phyloP scores from a whole-genome alignment of 2,113 vertebrate species.

The Leucopternis melanops region DNA sequence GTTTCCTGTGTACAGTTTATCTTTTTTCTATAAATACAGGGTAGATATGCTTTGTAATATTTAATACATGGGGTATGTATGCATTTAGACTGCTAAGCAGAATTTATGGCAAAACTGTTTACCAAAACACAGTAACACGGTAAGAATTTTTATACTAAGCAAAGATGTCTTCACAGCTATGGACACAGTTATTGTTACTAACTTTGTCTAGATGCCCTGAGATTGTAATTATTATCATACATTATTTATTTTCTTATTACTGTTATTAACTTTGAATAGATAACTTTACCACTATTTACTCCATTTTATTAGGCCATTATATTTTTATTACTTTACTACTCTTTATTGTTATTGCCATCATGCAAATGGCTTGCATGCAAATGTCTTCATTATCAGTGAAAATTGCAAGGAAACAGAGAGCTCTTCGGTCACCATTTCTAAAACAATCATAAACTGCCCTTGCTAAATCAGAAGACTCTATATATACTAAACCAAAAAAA shows the following conservation, averaged over 20 bases:
- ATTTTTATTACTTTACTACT: slow-evolving; percentile 1
- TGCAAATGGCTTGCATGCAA: not conserved
- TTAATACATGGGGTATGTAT: not conserved
- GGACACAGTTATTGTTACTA: not conserved
- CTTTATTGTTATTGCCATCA: not conserved
- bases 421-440: not conserved
- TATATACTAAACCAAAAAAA: not conserved
- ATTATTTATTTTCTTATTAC: slow-evolving; percentile 14
- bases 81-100: not conserved
- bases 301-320: not conserved
- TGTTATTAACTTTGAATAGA: not conserved
- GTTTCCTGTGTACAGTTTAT: not conserved
- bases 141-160: not conserved
- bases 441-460: not conserved
- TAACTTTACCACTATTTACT: slow-evolving; percentile 4
- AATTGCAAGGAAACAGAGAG: not conserved
- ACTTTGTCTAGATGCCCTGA: not conserved
- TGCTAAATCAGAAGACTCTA: not conserved
- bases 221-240: not conserved
- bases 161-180: not conserved
- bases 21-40: not conserved
- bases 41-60: not conserved
- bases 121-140: not conserved
- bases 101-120: not conserved
- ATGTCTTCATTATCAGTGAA: not conserved